These are phyloP conservation scores for Virgularia gustaviana DNA, from an alignment of 92 coral and sea anemone genomes.

Conservation along the genomic window DNA sequence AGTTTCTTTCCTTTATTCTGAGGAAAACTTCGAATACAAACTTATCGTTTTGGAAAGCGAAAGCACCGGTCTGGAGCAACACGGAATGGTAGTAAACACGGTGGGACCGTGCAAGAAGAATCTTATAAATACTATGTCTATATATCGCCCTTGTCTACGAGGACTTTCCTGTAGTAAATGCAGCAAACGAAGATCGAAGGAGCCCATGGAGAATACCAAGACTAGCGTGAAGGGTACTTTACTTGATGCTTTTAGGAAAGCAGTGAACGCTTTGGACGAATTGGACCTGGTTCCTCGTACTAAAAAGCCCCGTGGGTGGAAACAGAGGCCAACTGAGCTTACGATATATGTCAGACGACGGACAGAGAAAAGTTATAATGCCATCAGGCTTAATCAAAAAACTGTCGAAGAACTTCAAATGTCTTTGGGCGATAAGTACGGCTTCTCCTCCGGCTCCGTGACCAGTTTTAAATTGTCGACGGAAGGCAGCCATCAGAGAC, in stretches of 20 bases:
- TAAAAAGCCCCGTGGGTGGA: conserved; percentile 27
- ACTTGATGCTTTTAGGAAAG: conserved; percentile 35
- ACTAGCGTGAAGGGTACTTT: conserved; percentile 14
- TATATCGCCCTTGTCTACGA: conserved; percentile 16
- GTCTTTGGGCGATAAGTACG: conserved; percentile 29
- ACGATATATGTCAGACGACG: conserved; percentile 28
- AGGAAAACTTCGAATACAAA: not conserved
- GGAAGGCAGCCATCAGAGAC: conserved; percentile 9
- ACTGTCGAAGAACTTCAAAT: conserved; percentile 24
- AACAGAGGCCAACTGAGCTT: conserved; percentile 35
- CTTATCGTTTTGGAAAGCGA: not conserved
- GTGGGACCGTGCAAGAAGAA: conserved; percentile 22
- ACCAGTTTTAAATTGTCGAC: conserved; percentile 18
- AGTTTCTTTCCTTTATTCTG: not conserved
- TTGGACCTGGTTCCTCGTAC: conserved; percentile 38
- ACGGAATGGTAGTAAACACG: conserved; percentile 36
- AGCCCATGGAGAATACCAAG: conserved; percentile 25
- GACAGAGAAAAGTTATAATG: conserved; percentile 39
- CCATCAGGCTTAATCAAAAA: conserved; percentile 35
- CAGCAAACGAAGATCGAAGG: conserved; percentile 17
- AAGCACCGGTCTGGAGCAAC: not conserved
- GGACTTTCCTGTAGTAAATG: conserved; percentile 27
- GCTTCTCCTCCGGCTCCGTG: conserved; percentile 31
- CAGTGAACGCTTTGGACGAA: conserved; percentile 39
- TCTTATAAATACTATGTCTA: conserved; percentile 20